phyloP scores from a whole-genome alignment of 2,888 invertebrate species.

The Drosophila paramelanica region DNA sequence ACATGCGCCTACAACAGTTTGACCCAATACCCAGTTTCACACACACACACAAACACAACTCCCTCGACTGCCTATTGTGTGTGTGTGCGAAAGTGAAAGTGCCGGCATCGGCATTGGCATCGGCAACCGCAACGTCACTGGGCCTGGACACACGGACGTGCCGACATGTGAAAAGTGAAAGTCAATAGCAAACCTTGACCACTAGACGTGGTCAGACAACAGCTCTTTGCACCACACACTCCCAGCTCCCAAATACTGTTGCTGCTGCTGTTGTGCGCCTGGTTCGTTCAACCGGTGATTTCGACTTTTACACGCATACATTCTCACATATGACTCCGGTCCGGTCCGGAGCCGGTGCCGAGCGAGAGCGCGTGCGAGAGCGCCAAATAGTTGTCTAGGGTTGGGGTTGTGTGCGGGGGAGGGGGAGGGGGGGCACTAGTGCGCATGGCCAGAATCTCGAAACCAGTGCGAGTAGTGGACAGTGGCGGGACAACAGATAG shows the following conservation, averaged over 20 bases:
- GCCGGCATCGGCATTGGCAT: conserved; percentile 76
- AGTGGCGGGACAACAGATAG: conserved; percentile 46
- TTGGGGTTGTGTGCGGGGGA: neutral
- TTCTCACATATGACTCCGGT: conserved; percentile 29
- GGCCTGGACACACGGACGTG: conserved; percentile 32
- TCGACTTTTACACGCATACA: conserved; percentile 42
- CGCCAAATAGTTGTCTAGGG: conserved; percentile 9
- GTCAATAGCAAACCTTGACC: conserved; percentile 84
- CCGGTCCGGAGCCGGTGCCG: conserved; percentile 35
- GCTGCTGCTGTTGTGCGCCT: conserved; percentile 56
- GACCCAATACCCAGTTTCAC: conserved; percentile 33
- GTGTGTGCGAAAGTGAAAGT: conserved; percentile 74
- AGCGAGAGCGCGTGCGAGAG: conserved; percentile 29
- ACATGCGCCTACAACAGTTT: conserved; percentile 67
- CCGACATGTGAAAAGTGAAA: conserved; percentile 82
- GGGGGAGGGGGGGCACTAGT: neutral
- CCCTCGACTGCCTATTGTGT: conserved; percentile 8
- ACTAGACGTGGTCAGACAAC: conserved; percentile 69
- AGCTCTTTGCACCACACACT: conserved; percentile 7
- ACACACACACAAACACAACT: neutral
- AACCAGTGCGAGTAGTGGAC: conserved; percentile 36
- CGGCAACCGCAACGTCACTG: conserved; percentile 53
- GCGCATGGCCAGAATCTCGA: conserved; percentile 48
- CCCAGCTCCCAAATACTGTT: conserved; percentile 52
- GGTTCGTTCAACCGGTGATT: conserved; percentile 78